Base-by-base conservation (phyloP, 2,888 invertebrate genomes). In the Galeopsomyia nigrocyanea region DNA sequence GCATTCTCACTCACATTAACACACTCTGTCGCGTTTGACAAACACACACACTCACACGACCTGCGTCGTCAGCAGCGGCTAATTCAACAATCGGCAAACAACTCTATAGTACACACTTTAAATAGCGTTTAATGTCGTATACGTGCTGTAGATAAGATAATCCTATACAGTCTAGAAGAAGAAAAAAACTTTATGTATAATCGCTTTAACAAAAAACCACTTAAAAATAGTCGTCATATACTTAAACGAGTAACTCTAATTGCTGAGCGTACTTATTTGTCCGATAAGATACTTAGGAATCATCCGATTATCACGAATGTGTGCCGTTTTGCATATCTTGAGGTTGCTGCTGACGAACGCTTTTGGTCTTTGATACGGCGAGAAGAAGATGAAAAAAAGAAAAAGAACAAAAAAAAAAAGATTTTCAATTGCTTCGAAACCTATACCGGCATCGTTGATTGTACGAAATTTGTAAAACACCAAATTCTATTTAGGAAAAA, bases 101-200 rank as follows among this genome's bases (percentile, higher is more conserved):
- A 7, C 10, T 39, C 39, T 13, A 13, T 3, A 9, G 39, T n/a
- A 39, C 13, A 22, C 19, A 56, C 21, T 14, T 26, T 50, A 31
- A 31, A 57, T 53, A 63, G 60, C 39, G 61, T 57, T 73, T 46
- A n/a, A 67, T 71, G 61, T 55, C 55, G 22, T 61, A 73, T 68
- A 51, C 51, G 60, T 73, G 46, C 10, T 31, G 31, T 73, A 64
- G 60, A 64, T 68, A 64, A 73, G 68, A 60, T 61, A 55, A 26
- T 56, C 55, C 39, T 58, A 64, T 58, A 72, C 57, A 19, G 1
- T 39, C 39, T 39, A 10, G 39, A 39, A 13, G 3, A 26, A 26
- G 26, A 26, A 5, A 26, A 26, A 9, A 39, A 3, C 39, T 10
- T 39, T 39, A 39, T 39, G 39, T 39, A 39, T 39, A 7, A n/a